Evolutionary conservation across 92 coral and sea anemone species (phyloP), one percentile per base, ranked within the genome.

Genomic region (Scolanthus callimorphus): DNA sequence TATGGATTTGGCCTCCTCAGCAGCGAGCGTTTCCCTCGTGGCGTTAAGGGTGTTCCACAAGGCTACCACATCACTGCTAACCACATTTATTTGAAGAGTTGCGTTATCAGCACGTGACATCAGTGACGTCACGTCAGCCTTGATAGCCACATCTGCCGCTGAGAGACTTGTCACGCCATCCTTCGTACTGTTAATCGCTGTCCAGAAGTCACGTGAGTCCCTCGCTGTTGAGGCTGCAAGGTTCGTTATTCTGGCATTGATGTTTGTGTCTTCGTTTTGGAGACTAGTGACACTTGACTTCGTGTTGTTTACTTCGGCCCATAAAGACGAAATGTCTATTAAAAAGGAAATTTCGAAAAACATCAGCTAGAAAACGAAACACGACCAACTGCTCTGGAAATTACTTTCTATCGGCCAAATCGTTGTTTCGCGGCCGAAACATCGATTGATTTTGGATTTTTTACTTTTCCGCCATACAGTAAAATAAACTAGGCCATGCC

Each of bases 21-120:
- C 11, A 10, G 11, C 17, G 19, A 46, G 52, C 52, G 8, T 21
- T 4, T 46, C 19, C 17, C 23, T 9, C 12, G 52, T 46, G 4
- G 52, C 22, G 23, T 46, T 46, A 9, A 46, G 52, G 4, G 52
- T 46, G 17, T 21, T 46, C 52, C 52, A 46, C 52, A 46, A 21
- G 52, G 41, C 6, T 6, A 6, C 41, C 41, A 34, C 41, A 6
- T 34, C 41, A 6, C 8, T 6, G 8, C 15, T 34, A 15, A 6
- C 6, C 41, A 6, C 41, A 6, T 6, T 15, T 6, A 34, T 15
- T 6, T 34, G 8, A 6, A 15, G 15, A 6, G 6, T 34, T 6
- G 41, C 15, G 41, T 6, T 6, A 34, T 34, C 15, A 6, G 41
- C 15, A 6, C 8, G 6, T 6, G 15, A 6, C 41, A 6, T 6